phyloP scores from a whole-genome alignment of 2,113 vertebrate species.

The Python bivittatus region DNA sequence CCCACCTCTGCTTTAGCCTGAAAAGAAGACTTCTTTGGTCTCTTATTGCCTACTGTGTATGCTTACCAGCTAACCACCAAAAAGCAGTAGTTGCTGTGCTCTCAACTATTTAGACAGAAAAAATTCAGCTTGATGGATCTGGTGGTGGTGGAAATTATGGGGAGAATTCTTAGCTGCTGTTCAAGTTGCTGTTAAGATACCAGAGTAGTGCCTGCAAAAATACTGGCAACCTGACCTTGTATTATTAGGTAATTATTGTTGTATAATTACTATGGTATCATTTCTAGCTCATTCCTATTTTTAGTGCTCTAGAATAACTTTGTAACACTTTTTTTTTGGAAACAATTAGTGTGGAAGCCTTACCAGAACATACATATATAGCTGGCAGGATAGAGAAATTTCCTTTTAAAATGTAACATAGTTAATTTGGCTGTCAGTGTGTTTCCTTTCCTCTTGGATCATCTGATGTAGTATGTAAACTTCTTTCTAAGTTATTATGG shows the following conservation, averaged over 20 bases:
- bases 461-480: constrained; percentile 41
- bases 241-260: accelerated
- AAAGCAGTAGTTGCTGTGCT: neutral
- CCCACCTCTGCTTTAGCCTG: neutral
- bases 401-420: constrained; percentile 13
- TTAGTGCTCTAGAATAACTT: neutral
- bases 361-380: accelerated
- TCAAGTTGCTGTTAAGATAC: neutral
- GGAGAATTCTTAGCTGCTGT: neutral
- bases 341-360: neutral
- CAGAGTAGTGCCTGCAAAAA: neutral
- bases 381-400: constrained; percentile 17
- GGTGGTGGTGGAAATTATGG: neutral
- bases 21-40: neutral
- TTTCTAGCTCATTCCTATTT: neutral
- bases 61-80: neutral
- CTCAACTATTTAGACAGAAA: neutral
- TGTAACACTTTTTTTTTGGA: neutral
- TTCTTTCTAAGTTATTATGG: constrained; percentile 47
- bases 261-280: neutral
- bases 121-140: neutral
- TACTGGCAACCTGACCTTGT: neutral
- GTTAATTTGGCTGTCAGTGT: constrained; percentile 40
- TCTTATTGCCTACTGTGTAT: neutral
- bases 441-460: constrained; percentile 50